Evolutionary conservation across 2,888 invertebrate species (phyloP).

Genomic region (Eupithecia exiguata): DNA sequence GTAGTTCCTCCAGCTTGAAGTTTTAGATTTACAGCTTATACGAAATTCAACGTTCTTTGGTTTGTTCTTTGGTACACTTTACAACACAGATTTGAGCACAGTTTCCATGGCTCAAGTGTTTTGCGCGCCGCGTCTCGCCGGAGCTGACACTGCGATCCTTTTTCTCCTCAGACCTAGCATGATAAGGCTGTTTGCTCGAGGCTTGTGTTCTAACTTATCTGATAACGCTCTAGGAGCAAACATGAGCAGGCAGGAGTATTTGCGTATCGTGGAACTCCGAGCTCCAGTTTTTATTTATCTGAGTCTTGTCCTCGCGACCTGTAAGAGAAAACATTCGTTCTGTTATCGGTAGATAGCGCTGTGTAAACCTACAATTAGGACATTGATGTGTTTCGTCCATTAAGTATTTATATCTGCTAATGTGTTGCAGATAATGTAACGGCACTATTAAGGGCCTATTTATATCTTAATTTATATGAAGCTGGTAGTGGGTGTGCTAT

Average conservation of each 20-base stretch:
- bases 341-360: conserved; percentile 57
- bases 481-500: neutral
- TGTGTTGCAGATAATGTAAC: conserved; percentile 25
- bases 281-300: conserved; percentile 71
- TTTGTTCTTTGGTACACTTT: conserved; percentile 61
- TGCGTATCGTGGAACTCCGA: conserved; percentile 72
- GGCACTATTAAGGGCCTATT: neutral
- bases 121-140: conserved; percentile 57
- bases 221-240: conserved; percentile 79
- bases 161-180: conserved; percentile 71
- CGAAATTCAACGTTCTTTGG: conserved; percentile 49
- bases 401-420: conserved; percentile 14
- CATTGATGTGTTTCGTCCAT: conserved; percentile 28
- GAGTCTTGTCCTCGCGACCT: conserved; percentile 65
- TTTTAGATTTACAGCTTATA: conserved; percentile 48
- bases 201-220: conserved; percentile 83
- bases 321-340: conserved; percentile 59
- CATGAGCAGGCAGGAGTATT: conserved; percentile 79
- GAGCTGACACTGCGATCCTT: conserved; percentile 69
- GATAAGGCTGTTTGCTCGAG: conserved; percentile 78
- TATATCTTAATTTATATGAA: neutral
- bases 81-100: conserved; percentile 53
- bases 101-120: conserved; percentile 62
- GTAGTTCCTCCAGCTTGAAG: conserved; percentile 81
- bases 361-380: conserved; percentile 46